Evolutionary conservation across 92 coral and sea anemone species (phyloP), one percentile per base, ranked within the genome.

Genomic region (Actinernus sp.): DNA sequence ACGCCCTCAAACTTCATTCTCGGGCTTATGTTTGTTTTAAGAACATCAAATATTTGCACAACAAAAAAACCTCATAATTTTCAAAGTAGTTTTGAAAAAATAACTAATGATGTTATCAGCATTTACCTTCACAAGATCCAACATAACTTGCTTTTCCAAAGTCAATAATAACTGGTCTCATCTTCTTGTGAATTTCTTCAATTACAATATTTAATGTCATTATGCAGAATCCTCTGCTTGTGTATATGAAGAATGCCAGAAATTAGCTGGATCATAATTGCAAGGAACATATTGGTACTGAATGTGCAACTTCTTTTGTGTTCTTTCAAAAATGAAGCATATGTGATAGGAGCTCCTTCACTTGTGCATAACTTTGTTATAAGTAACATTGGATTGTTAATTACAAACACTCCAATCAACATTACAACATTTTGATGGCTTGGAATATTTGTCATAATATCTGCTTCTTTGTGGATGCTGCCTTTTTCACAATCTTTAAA

Each of bases 81-180:
- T n/a, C n/a, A n/a, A n/a, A n/a, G n/a, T n/a, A n/a, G n/a, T n/a
- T n/a, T n/a, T n/a, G n/a, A n/a, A n/a, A n/a, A n/a, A n/a, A n/a
- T n/a, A n/a, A n/a, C n/a, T n/a, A n/a, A n/a, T n/a, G n/a, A 79
- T 70, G 32, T 49, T 49, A 20, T 5, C 24, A 2, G n/a, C n/a
- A n/a, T n/a, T n/a, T n/a, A n/a, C n/a, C n/a, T n/a, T n/a, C n/a
- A n/a, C n/a, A n/a, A n/a, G n/a, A n/a, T n/a, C n/a, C n/a, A n/a
- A n/a, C n/a, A n/a, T n/a, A n/a, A n/a, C n/a, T 48, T 11, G 80
- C 86, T 39, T 70, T 69, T 5, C 86, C 73, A 70, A 79, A 79
- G 54, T 79, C 86, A 51, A 79, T 70, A 11, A 71, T 17, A 7
- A 79, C 80, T 61, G 65, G 52, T 29, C 59, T 54, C 34, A 38